A percentile compares a stretch with the other conserved stretches of the same genome.
phyloP scores from a whole-genome alignment of 2,888 invertebrate species.

The Plebejus melissa region DNA sequence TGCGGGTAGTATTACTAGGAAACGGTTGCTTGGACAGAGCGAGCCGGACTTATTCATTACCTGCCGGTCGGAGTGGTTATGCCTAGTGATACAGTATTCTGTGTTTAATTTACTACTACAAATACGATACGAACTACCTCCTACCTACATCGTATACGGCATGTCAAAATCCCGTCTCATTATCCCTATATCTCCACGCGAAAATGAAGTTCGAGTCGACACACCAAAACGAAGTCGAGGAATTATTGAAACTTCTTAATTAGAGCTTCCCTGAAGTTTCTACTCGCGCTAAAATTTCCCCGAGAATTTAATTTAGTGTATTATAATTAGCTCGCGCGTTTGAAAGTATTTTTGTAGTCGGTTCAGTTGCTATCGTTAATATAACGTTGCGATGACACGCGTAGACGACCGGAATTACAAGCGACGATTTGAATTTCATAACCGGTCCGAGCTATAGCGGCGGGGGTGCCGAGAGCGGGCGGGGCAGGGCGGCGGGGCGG shows the following conservation, averaged over 20 bases:
- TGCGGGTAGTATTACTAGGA: no score
- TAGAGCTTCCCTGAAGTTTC: neutral
- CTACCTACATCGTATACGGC: neutral
- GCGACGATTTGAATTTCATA: neutral
- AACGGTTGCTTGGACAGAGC: no score
- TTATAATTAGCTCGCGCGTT: neutral
- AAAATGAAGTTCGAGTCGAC: neutral
- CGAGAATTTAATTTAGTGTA: neutral
- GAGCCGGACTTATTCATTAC: no score
- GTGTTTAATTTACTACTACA: no score
- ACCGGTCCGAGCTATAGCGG: neutral
- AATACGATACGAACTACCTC: neutral
- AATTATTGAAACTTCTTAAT: slow-evolving; percentile 10
- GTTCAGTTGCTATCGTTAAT: neutral
- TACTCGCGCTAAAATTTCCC: neutral
- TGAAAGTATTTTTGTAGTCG: neutral
- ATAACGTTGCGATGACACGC: neutral
- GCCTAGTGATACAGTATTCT: no score
- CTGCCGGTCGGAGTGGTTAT: no score
- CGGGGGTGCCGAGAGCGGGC: neutral
- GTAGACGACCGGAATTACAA: neutral
- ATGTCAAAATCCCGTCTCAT: neutral
- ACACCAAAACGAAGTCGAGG: neutral
- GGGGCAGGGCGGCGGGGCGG: neutral
- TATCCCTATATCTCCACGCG: neutral